These are phyloP conservation scores for Anaspis maculata DNA, from an alignment of 2,888 invertebrate species.

Conservation along the genomic window DNA sequence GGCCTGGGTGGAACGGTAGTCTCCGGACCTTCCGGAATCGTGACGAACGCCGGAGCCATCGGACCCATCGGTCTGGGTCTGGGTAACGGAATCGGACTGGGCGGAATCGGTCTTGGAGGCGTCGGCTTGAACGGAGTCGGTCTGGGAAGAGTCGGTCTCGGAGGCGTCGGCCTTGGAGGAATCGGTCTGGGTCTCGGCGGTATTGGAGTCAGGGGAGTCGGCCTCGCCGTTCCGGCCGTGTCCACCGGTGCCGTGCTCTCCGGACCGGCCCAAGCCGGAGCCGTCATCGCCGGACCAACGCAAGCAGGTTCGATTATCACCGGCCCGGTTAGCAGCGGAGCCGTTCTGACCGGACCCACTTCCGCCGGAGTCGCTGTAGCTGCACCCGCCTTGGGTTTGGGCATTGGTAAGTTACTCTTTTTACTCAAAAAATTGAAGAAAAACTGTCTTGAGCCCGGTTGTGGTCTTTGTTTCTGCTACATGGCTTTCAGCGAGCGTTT, in stretches of 20 bases:
- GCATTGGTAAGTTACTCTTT: too few species aligned
- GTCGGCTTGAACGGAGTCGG: constrained; percentile 15
- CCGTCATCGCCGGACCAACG: constrained; percentile 4
- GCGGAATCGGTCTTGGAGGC: constrained; percentile 13
- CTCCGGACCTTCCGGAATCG: not conserved
- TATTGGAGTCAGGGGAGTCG: constrained; percentile 16
- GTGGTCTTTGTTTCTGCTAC: too few species aligned
- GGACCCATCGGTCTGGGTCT: constrained; percentile 13
- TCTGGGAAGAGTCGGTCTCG: constrained; percentile 12
- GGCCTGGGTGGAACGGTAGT: not conserved
- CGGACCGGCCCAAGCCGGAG: constrained; percentile 9
- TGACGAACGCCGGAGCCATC: constrained; percentile 1
- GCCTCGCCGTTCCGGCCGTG: constrained; percentile 10
- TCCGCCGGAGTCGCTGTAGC: constrained; percentile 14
- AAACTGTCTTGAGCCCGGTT: too few species aligned
- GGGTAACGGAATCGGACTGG: constrained; percentile 13
- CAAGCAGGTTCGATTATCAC: not conserved
- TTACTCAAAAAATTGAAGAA: too few species aligned
- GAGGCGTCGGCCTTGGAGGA: constrained; percentile 14
- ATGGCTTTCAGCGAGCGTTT: too few species aligned
- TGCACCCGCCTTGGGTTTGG: constrained; percentile 9
- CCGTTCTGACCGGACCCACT: constrained; percentile 12
- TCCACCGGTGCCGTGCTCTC: constrained; percentile 8
- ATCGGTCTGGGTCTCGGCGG: constrained; percentile 11
- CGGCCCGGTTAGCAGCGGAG: constrained; percentile 5